These are phyloP conservation scores for Acanthococcus lagerstroemiae DNA, from an alignment of 2,888 invertebrate species.

Conservation along the genomic window DNA sequence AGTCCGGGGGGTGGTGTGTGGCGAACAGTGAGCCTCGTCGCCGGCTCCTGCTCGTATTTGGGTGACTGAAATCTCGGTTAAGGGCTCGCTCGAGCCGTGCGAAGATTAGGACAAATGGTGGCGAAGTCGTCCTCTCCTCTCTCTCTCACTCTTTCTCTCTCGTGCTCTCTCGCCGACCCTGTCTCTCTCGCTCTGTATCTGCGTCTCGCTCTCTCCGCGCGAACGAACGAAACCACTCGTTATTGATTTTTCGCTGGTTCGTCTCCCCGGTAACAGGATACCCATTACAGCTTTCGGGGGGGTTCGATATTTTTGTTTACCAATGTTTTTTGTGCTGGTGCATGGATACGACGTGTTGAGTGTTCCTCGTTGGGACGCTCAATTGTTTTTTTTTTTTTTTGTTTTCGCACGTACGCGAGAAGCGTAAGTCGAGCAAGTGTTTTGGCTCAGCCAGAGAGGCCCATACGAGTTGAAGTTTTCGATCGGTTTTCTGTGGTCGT, in stretches of 20 bases:
- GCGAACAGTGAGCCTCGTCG: not conserved
- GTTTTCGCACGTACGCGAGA: too few relatives aligned
- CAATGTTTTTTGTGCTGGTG: conserved; percentile 18
- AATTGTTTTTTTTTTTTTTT: too few relatives aligned
- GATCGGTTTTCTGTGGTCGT: too few relatives aligned
- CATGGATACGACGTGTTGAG: conserved; percentile 30
- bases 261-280: conserved; percentile 15
- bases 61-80: conserved; percentile 23
- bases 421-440: too few relatives aligned
- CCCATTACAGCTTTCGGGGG: conserved; percentile 3
- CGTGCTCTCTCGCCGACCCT: not conserved
- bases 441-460: too few relatives aligned
- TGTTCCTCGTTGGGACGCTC: too few relatives aligned
- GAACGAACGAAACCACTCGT: not conserved
- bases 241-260: conserved; percentile 14
- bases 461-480: too few relatives aligned
- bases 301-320: conserved; percentile 26
- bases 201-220: not conserved
- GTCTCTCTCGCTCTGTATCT: not conserved
- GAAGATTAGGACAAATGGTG: conserved; percentile 9
- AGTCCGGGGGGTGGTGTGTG: not conserved
- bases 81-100: conserved; percentile 5
- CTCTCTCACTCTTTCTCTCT: not conserved
- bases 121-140: not conserved
- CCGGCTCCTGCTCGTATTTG: conserved; percentile 6